phyloP scores from a whole-genome alignment of 1,140 invertebrate genomes.

The Eciton burchellii region DNA sequence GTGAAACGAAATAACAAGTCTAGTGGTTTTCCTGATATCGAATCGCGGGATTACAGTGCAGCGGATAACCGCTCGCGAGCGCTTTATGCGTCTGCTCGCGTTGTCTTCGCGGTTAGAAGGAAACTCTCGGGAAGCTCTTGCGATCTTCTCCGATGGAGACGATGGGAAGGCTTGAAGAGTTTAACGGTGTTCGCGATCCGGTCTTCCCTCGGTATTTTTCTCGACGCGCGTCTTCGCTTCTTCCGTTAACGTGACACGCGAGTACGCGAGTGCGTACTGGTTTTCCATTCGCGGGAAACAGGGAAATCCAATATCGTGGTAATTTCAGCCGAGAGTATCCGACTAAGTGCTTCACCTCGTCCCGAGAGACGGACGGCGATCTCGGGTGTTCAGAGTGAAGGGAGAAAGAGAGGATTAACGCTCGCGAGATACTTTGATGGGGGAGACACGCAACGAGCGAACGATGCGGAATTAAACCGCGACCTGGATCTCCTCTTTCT shows the following conservation, averaged over 20 bases:
- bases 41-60: too few species aligned
- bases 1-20: too few species aligned
- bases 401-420: background rate
- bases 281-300: background rate
- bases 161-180: background rate
- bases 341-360: background rate
- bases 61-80: too few species aligned
- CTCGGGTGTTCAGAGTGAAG: background rate
- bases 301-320: conserved; percentile 35
- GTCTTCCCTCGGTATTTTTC: background rate
- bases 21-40: too few species aligned
- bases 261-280: background rate
- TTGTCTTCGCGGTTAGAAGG: background rate
- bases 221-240: conserved; percentile 22
- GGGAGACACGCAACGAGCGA: background rate
- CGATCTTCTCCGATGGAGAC: background rate
- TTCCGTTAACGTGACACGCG: conserved; percentile 18
- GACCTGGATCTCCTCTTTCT: background rate
- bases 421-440: background rate
- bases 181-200: conserved; percentile 14
- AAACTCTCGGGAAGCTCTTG: background rate
- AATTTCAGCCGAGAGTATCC: conserved; percentile 12
- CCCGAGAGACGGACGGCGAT: background rate
- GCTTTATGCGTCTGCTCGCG: too few species aligned
- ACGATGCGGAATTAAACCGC: conserved; percentile 25